Percentiles rank a stretch among this genome's conserved stretches.
phyloP scores from a whole-genome alignment of 2,888 invertebrate species.

The Entomobrya proxima region DNA sequence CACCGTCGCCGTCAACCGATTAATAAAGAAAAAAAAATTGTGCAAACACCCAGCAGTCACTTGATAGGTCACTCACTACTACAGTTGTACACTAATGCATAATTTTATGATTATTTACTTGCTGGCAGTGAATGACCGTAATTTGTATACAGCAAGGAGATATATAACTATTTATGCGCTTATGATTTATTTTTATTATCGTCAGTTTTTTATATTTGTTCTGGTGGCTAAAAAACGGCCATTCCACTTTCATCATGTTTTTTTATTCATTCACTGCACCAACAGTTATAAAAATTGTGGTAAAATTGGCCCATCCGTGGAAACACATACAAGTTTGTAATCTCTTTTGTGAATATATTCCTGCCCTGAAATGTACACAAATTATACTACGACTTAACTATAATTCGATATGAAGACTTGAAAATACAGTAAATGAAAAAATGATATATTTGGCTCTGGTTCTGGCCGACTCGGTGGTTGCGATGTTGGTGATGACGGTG shows the following conservation, averaged over 20 bases:
- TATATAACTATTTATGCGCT: constrained; percentile 22
- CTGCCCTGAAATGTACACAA: constrained; percentile 1
- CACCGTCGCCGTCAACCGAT: not conserved
- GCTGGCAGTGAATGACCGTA: constrained; percentile 56
- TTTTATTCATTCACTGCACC: not conserved
- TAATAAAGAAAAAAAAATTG: constrained; percentile 19
- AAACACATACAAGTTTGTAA: not conserved
- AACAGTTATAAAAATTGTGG: constrained; percentile 13
- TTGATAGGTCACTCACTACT: constrained; percentile 61
- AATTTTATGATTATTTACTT: not conserved
- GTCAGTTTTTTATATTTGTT: constrained; percentile 6
- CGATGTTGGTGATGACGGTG: not conserved
- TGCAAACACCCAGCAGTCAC: constrained; percentile 40
- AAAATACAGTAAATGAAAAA: not conserved
- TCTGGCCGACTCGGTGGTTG: not conserved
- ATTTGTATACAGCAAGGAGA: constrained; percentile 28
- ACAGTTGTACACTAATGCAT: not conserved
- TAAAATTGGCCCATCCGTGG: constrained; percentile 23
- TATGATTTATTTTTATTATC: constrained; percentile 16
- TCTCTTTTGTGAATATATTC: not conserved
- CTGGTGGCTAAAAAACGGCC: constrained; percentile 31
- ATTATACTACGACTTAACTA: not conserved
- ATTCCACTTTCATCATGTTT: constrained; percentile 26
- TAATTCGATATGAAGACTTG: not conserved
- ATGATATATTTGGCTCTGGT: constrained; percentile 16